A percentile compares a stretch with the other conserved stretches of the same genome.
phyloP scores from a whole-genome alignment of 2,888 invertebrate genomes.

The Caenorhabditis wallacei region DNA sequence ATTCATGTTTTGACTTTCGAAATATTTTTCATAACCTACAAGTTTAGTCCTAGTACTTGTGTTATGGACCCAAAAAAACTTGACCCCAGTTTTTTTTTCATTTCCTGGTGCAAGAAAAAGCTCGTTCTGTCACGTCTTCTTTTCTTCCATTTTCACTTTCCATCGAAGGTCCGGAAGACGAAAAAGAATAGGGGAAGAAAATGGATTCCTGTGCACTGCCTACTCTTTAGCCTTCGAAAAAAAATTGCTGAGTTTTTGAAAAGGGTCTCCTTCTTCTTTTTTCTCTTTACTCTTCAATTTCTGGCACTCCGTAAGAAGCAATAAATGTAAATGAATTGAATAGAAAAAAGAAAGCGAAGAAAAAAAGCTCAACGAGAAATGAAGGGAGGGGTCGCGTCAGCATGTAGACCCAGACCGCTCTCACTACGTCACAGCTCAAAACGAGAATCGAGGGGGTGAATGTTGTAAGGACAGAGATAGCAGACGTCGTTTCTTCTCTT shows the following conservation, averaged over 20 bases:
- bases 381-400: constrained; percentile 45
- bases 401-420: constrained; percentile 64
- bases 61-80: constrained; percentile 8
- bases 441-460: constrained; percentile 54
- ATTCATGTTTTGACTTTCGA: constrained; percentile 15
- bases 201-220: neutral
- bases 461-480: constrained; percentile 33
- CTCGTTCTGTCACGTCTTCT: constrained; percentile 49
- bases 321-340: constrained; percentile 62
- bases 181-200: constrained; percentile 13
- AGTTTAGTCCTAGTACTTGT: constrained; percentile 11
- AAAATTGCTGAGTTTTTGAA: constrained; percentile 37
- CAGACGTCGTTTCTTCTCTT: constrained; percentile 38
- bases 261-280: neutral
- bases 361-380: constrained; percentile 46
- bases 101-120: constrained; percentile 34
- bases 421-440: constrained; percentile 68
- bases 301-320: constrained; percentile 29
- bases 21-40: constrained; percentile 5
- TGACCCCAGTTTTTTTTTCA: constrained; percentile 26
- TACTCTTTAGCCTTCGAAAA: constrained; percentile 40
- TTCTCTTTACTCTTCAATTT: constrained; percentile 8
- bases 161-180: neutral
- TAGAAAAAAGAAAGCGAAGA: constrained; percentile 39
- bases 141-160: constrained; percentile 28